Base-by-base conservation (phyloP, 2,797 vertebrate genomes). In the Anomalospiza imberbis region DNA sequence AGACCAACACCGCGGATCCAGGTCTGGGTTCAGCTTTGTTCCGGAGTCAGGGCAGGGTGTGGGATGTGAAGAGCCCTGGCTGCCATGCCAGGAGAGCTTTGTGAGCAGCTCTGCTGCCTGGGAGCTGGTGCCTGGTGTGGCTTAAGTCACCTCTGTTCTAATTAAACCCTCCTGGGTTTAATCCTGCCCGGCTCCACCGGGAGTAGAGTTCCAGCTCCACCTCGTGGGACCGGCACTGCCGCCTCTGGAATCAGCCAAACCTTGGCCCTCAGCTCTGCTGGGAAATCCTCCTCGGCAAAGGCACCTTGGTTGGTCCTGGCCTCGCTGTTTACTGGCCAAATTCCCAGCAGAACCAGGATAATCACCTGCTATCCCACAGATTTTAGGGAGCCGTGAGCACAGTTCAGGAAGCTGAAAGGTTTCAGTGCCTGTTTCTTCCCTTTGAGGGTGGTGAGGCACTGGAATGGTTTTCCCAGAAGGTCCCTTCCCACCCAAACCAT, bases 1-100 rank as follows among this genome's bases (percentile, higher is more conserved):
- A 0, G 17, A 0, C 20, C 19, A 5, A 0, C 13, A 0, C 17
- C 2, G 1, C 1, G 3, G 47, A 14, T 31, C 18, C n/a, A 32
- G 55, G 12, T 55, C 8, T 36, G 2, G 34, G 1, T n/a, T 57
- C 2, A 1, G 61, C 48, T 73, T 38, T 7, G 0, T 19, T 45
- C 17, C 0, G 0, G 31, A 19, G 25, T 4, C 1, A 0, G 73
- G 38, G 29, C 24, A 16, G 62, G 55, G 24, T 47, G 17, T 13
- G 3, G 2, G 5, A 32, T 6, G 6, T 15, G 60, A 77, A 2
- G 78, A 89, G 54, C 72, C 1, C 6, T 17, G 26, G 70, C 47
- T 2, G 10, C 25, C 2, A 3, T 1, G 10, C 14, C 8, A 53
- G 45, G 32, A 42, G 10, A 17, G 92, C 55, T 89, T 48, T 82